Percentiles rank a stretch among this genome's conserved stretches.
These are phyloP conservation scores for Rhynchonycteris naso DNA, from an alignment of 2,797 vertebrate genomes.

Conservation along the genomic window DNA sequence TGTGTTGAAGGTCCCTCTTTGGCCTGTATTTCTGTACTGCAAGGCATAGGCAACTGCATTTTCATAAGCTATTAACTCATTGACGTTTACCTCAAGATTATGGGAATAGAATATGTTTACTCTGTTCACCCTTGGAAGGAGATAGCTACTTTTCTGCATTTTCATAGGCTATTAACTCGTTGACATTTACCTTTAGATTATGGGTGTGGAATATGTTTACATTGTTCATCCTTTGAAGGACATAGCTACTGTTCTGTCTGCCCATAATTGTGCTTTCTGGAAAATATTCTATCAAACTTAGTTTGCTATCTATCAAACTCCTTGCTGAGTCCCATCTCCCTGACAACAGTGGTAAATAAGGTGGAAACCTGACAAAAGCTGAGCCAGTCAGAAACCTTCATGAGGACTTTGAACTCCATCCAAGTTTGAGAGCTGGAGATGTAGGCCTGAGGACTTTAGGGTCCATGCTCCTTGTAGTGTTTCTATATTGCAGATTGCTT, in stretches of 20 bases:
- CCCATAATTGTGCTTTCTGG: not conserved
- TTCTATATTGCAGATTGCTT: not conserved
- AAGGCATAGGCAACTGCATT: not conserved
- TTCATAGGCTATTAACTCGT: not conserved
- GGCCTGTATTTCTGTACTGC: not conserved
- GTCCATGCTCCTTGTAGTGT: not conserved
- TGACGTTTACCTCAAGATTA: not conserved
- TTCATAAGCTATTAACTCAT: not conserved
- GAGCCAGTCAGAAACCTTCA: not conserved
- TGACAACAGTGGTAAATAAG: not conserved
- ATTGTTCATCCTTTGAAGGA: not conserved
- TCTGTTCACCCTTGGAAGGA: not conserved
- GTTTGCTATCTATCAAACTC: not conserved
- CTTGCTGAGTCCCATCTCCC: not conserved
- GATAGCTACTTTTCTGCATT: not conserved
- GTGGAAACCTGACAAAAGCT: not conserved
- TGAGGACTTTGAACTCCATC: not conserved
- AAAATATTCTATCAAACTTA: not conserved
- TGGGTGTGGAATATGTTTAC: not conserved
- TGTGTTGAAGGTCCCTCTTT: not conserved
- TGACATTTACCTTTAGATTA: not conserved
- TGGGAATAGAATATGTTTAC: not conserved
- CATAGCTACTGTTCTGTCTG: not conserved
- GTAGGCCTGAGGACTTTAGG: not conserved
- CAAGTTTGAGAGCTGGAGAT: not conserved